Conservation (phyloP, 2,888 invertebrate genomes). For the Erebia palarica region DNA sequence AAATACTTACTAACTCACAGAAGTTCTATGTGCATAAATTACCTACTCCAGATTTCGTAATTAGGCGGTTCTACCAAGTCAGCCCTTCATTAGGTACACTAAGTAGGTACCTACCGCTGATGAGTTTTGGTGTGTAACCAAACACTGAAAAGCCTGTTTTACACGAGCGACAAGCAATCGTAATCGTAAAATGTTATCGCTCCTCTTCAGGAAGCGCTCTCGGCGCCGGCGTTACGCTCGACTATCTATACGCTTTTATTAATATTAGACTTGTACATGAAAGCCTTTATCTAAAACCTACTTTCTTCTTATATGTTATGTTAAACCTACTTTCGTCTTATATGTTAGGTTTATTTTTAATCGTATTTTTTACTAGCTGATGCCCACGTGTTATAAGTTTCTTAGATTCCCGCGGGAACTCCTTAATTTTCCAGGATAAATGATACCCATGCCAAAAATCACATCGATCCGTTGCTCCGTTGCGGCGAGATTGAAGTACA, state of each 20-base stretch:
- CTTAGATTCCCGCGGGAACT: no score
- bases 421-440: no score
- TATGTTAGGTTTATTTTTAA: background rate
- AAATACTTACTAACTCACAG: no score
- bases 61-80: no score
- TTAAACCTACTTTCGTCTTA: background rate
- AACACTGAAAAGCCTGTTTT: conserved; percentile 43
- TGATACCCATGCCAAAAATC: no score
- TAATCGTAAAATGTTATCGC: conserved; percentile 49
- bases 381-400: no score
- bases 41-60: no score
- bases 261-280: conserved; percentile 20
- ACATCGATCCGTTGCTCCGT: no score
- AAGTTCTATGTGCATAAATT: no score
- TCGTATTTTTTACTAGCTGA: no score
- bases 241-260: conserved; percentile 24
- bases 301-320: background rate
- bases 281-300: conserved; percentile 2
- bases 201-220: conserved; percentile 45
- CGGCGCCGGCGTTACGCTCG: conserved; percentile 41
- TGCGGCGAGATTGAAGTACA: no score
- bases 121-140: conserved; percentile 8
- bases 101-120: background rate
- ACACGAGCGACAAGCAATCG: conserved; percentile 44
- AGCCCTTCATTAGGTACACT: no score